Base-by-base conservation (phyloP, 2,888 invertebrate genomes). In the Microctonus hyperodae region DNA sequence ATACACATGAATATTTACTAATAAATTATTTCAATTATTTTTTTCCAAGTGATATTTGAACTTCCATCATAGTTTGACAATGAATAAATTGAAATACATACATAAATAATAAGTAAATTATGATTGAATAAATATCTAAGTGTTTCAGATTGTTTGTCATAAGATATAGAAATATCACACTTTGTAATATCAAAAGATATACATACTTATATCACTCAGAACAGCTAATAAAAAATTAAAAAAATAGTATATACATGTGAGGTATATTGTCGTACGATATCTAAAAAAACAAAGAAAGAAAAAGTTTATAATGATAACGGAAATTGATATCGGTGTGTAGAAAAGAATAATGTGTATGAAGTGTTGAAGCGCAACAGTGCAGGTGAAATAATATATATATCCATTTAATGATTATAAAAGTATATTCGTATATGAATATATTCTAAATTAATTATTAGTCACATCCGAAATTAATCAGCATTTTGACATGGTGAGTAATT, bases 401-500 rank as follows among this genome's bases (percentile, higher is more conserved):
- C 51, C 4, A 3, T 25, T 1, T 5, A 11, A 23, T 11, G 25
- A 23, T 25, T 13, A 25, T 23, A 22, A 25, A 22, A n/a, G 13
- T 16, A n/a, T 23, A 22, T 51, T 13, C 25, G 25, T 25, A 25
- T 51, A n/a, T n/a, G n/a, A n/a, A 28, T 7, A 51, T 20, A 44
- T 16, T 44, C 23, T 13, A 6, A 25, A 51, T 51, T 51, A 13
- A 51, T 23, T 51, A 22, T 44, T 20, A 6, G 16, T 44, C 44
- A 16, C 44, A 44, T 16, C 44, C 44, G 44, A 20, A 2, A 37
- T 37, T 37, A 59, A 59, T n/a, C 25, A 16, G 37, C 22, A 59
- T 44, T 44, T 28, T 23, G 40, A 40, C 11, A 59, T 59, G 59
- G 59, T 59, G 59, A 59, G 59, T 59, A n/a, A 58, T 59, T n/a